Evolutionary conservation across 2,888 invertebrate genomes (phyloP).

Genomic region (Nipponacmea schrenckii): DNA sequence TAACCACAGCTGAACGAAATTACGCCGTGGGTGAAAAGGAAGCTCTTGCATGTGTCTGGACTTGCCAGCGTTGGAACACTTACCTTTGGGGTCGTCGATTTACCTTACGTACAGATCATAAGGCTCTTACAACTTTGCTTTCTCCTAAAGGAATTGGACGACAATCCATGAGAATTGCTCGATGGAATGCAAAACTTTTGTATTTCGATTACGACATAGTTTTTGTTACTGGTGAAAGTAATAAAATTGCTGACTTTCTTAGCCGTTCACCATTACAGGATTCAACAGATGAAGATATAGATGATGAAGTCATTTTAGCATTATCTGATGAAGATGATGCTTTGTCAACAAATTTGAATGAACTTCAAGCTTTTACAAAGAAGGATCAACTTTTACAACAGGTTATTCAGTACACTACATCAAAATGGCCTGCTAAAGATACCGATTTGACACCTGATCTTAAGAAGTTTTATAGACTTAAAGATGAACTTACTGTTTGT

Average conservation of each 20-base stretch:
- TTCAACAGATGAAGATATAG: no score
- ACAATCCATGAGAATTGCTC: neutral
- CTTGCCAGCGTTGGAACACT: neutral
- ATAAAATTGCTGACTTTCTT: neutral
- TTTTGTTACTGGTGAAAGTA: neutral
- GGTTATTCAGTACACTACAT: no score
- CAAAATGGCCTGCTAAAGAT: no score
- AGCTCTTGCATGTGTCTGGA: neutral
- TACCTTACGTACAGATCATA: neutral
- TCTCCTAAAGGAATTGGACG: neutral
- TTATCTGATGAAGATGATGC: no score
- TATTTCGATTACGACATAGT: neutral
- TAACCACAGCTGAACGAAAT: neutral
- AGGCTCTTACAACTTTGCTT: neutral
- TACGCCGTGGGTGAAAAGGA: neutral
- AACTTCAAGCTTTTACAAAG: no score
- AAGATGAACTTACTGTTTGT: constrained; percentile 32
- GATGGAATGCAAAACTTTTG: neutral
- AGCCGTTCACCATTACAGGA: neutral
- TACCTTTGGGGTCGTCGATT: neutral
- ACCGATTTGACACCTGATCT: no score
- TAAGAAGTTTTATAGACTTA: constrained; percentile 22
- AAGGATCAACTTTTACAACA: no score
- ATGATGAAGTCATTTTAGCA: no score
- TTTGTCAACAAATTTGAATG: no score